Evolutionary conservation across 2,797 vertebrate species (phyloP), one percentile per base, ranked within the genome.

Genomic region (Hemitrygon akajei): DNA sequence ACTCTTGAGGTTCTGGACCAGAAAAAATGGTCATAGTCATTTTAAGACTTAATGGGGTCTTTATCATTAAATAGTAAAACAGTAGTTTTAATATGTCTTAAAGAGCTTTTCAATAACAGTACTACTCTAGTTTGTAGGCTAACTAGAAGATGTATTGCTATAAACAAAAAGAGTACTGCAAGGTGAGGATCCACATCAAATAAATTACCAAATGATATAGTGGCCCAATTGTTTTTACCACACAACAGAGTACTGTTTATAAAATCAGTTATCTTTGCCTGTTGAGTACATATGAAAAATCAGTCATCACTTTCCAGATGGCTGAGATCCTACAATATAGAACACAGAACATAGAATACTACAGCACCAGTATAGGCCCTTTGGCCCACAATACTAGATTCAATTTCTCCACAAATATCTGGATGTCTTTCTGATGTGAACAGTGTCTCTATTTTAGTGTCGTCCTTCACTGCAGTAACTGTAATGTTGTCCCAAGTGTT

Each of bases 191-290:
- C 40, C 63, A 22, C 30, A 56, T 30, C 71, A 93, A 93, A 76
- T 93, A 76, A 76, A 93, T 76, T 37, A 93, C 37, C 91, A 75
- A 14, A n/a, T 75, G 12, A 75, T 93, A 93, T 71, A 93, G 71
- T 93, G 27, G 71, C 47, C 37, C 71, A 93, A 71, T 89, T 93
- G 91, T 93, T 93, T 93, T 71, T 40, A 75, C 73, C 20, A 22
- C 82, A 10, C 91, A 92, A 75, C 20, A 47, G 91, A 47, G 91
- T 76, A 93, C 69, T 73, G 71, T 47, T 93, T 56, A 93, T 93
- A 93, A 93, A 75, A 75, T 93, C 66, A 91, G 91, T 93, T 93
- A 56, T 93, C 91, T 93, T 93, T 93, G 86, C 60, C 60, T 66
- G 91, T 93, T 75, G 73, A 93, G 73, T 6, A 25, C 47, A 71